Evolutionary conservation across 2,888 invertebrate species (phyloP).

Genomic region (Pandemis heparana): DNA sequence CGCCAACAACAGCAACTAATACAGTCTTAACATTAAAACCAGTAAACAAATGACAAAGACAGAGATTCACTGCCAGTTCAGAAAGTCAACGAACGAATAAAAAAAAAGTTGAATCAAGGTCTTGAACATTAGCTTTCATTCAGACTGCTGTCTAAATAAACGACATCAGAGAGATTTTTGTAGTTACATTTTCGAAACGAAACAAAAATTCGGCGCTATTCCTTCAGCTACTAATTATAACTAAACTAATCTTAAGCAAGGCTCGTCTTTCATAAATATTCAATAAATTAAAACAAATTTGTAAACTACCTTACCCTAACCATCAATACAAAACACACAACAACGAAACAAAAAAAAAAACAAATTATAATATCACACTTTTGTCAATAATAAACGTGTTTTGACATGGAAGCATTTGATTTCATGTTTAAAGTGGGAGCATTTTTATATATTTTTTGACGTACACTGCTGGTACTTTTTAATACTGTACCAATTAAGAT

Average conservation of each 20-base stretch:
- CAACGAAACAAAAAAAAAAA: conserved; percentile 83
- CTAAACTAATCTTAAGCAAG: conserved; percentile 84
- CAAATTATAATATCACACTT: conserved; percentile 84
- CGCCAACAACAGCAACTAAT: too few species aligned
- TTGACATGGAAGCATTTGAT: conserved; percentile 78
- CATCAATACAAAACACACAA: conserved; percentile 83
- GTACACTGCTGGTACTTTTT: neutral
- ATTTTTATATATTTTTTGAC: conserved; percentile 11
- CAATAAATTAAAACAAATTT: conserved; percentile 78
- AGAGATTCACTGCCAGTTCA: too few species aligned
- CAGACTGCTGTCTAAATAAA: neutral
- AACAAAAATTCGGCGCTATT: conserved; percentile 53
- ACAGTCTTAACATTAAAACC: neutral
- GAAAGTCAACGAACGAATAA: too few species aligned
- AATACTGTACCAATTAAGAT: neutral
- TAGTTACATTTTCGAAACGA: conserved; percentile 49
- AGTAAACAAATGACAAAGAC: too few species aligned
- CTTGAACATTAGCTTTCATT: neutral
- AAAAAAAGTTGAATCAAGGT: neutral
- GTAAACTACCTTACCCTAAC: conserved; percentile 77
- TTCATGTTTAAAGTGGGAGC: conserved; percentile 53
- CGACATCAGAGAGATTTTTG: neutral
- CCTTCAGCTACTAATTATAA: conserved; percentile 71
- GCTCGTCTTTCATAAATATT: conserved; percentile 84
- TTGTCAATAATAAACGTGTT: conserved; percentile 70